phyloP scores from a whole-genome alignment of 2,113 vertebrate genomes.

The Carollia perspicillata region DNA sequence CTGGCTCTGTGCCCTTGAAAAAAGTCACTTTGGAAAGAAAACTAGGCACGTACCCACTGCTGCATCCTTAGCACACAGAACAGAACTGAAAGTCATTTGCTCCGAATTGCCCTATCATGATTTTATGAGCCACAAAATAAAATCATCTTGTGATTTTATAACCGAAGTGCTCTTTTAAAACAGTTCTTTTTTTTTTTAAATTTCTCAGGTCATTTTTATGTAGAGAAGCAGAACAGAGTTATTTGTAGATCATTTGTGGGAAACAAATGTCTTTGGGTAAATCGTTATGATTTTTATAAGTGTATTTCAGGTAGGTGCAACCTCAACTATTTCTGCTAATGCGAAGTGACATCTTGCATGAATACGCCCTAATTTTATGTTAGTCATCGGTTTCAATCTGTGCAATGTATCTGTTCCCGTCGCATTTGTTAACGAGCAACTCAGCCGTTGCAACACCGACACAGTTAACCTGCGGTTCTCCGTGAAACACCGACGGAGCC shows the following conservation, averaged over 20 bases:
- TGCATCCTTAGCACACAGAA: background rate
- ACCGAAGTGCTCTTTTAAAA: background rate
- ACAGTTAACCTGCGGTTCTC: background rate
- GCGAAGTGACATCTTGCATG: background rate
- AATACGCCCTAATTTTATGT: background rate
- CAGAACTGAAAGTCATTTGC: background rate
- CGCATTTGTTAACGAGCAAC: background rate
- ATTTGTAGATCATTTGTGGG: background rate
- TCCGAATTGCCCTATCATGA: background rate
- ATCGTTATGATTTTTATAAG: background rate
- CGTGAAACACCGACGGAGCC: background rate
- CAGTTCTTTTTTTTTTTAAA: background rate
- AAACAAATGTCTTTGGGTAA: background rate
- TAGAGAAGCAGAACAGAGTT: background rate
- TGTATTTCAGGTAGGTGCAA: background rate
- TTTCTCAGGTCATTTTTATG: background rate
- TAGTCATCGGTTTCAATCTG: background rate
- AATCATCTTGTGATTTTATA: background rate
- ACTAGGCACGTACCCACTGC: background rate
- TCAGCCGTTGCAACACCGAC: background rate
- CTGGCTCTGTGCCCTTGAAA: background rate
- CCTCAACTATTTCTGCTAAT: conserved; percentile 1
- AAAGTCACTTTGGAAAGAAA: background rate
- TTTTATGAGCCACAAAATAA: background rate
- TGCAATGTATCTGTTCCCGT: background rate